Evolutionary conservation across 2,888 invertebrate genomes (phyloP), one percentile per base, ranked within the genome.

Genomic region (Epinotia demarniana): DNA sequence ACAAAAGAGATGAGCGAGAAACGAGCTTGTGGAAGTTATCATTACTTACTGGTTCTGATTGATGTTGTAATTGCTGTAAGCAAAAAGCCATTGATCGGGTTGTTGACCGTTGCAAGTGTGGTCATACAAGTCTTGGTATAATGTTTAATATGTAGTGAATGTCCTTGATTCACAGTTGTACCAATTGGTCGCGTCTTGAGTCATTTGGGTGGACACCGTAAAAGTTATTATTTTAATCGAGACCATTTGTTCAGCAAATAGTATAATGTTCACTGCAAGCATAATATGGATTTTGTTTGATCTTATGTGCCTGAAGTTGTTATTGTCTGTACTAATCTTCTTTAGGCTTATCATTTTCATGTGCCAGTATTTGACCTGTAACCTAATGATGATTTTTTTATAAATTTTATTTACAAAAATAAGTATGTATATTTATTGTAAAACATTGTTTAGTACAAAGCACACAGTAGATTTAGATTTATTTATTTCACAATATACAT

Each of bases 141-240:
- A 71, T 67, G 71, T 71, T 33, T 75, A 53, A 75, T 75, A 70
- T 46, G 55, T 55, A 61, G 55, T 66, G 18, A 60, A 71, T 71
- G 75, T 61, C 75, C 66, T 75, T 75, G 75, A 71, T 75, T 61
- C 66, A 60, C 58, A 70, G 58, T 75, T 66, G 77, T 64, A 71
- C 77, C 79, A 81, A 81, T 80, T 80, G 81, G 82, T 79, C 73
- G 77, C 76, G 77, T 27, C 64, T 64, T 27, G 64, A 18, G 9
- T 18, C 79, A 80, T 77, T 46, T 18, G 23, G 57, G 39, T 33
- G 63, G 5, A 9, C 60, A 69, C 60, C 23, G 46, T 60, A 69
- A 60, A 60, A 60, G 18, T 46, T 57, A 57, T 27, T 64, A 13
- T 64, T 27, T 53, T 53, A 71, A 62, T 61, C 13, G 5, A 19